Base-by-base conservation (phyloP, 2,113 vertebrate species). In the Centropus bengalensis region DNA sequence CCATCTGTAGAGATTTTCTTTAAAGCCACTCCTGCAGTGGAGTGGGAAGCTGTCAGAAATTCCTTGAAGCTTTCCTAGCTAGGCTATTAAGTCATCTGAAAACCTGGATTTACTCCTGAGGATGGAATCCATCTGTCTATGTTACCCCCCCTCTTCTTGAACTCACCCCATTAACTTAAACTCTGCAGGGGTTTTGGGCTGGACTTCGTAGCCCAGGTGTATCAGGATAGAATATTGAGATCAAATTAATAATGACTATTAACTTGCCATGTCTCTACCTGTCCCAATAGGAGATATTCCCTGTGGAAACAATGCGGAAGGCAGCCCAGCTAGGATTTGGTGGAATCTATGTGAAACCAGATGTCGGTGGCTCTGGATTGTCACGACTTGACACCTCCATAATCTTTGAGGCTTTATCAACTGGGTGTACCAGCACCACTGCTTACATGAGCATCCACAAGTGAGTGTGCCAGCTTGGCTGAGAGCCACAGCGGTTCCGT, bases 381-480 rank as follows among this genome's bases (percentile, higher is more conserved):
- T 99, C 99, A 62, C 98, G 99, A 3, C 98, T 99, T 3, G 99
- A 99, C 93, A 98, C 99, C 7, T 98, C 99, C 1, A 28, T 99
- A 73, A 99, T 99, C 96, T 99, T 99, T 44, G 99, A 99, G 91
- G 99, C 99, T 71, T 97, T 99, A 80, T 99, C 99, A 17, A 99
- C 99, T 1, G 99, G 99, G 73, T 99, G 99, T 13, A 98, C 98
- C 96, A 99, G 99, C 97, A 99, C 99, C 77, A 99, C 99, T 0
- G 99, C 99, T 67, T 99, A 99, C 55, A 98, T 99, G 70, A 99
- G 99, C 94, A 99, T 99, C 96, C 99, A 99, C 98, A 99, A 99
- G 99, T 99, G 98, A 93, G 98, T 96, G 47, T 30, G 86, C 26
- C 68, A 44, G 68, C 45, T 66, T 68, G 70, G 62, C 60, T 27